Evolutionary conservation across 2,888 invertebrate genomes (phyloP).

Genomic region (Ophioninae sp.): DNA sequence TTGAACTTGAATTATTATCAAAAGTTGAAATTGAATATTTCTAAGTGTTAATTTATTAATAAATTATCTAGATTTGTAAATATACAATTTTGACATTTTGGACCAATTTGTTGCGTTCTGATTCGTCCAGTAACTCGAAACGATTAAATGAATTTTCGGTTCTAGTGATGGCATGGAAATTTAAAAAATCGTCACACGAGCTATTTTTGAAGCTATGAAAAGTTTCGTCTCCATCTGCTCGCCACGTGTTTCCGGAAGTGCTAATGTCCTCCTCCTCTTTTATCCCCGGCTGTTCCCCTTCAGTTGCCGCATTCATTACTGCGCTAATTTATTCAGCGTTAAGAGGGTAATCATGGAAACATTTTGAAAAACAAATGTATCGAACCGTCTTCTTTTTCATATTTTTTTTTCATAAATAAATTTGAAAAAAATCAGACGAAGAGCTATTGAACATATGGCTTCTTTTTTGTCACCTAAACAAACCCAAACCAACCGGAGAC

Average conservation of each 20-base stretch:
- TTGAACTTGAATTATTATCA: no score
- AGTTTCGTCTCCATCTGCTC: neutral
- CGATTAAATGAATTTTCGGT: neutral
- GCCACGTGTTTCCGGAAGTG: neutral
- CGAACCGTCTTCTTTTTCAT: neutral
- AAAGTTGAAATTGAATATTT: no score
- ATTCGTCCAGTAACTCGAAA: no score
- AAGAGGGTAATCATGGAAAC: slow-evolving; percentile 38
- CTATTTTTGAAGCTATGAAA: neutral
- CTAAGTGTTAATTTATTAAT: no score
- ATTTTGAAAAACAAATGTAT: slow-evolving; percentile 17
- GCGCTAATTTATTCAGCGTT: slow-evolving; percentile 41
- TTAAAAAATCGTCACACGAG: neutral
- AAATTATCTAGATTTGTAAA: no score
- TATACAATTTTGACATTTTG: no score
- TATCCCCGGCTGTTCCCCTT: neutral
- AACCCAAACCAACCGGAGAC: no score
- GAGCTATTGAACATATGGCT: neutral
- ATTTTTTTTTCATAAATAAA: no score
- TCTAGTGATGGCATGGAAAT: neutral
- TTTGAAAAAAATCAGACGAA: neutral
- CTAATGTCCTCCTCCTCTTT: slow-evolving; percentile 3
- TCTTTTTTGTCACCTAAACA: no score
- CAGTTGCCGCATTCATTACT: neutral
- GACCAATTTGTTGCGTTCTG: no score